Conservation (phyloP, 2,113 vertebrate genomes). For the Clarias gariepinus region DNA sequence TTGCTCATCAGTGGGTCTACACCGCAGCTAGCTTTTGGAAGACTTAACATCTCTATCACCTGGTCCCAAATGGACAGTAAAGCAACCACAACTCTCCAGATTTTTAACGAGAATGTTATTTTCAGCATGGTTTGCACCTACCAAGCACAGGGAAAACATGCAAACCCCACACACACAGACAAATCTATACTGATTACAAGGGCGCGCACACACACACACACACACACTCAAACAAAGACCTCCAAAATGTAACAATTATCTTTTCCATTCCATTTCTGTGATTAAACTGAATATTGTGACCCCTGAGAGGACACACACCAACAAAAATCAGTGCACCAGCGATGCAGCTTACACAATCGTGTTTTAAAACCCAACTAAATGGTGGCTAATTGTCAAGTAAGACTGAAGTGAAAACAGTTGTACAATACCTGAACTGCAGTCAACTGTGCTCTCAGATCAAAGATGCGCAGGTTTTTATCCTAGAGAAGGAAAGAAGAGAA, state of each 20-base stretch:
- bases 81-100: background rate
- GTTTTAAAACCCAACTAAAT: background rate
- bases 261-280: background rate
- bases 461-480: slow-evolving; percentile 93
- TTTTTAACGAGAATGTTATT: background rate
- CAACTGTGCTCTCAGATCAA: slow-evolving; percentile 85
- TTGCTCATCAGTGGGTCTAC: background rate
- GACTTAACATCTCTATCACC: background rate
- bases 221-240: background rate
- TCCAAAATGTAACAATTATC: background rate
- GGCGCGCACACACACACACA: background rate
- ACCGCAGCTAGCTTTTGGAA: background rate
- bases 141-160: too few relatives aligned
- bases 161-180: too few relatives aligned
- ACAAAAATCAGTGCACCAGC: background rate
- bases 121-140: background rate
- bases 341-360: background rate
- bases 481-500: slow-evolving; percentile 59
- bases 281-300: background rate
- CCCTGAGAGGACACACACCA: too few relatives aligned
- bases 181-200: background rate
- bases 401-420: background rate
- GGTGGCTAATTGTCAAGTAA: background rate
- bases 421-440: slow-evolving; percentile 81
- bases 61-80: background rate